phyloP scores from a whole-genome alignment of 1,140 invertebrate genomes.

The Euura lappo region DNA sequence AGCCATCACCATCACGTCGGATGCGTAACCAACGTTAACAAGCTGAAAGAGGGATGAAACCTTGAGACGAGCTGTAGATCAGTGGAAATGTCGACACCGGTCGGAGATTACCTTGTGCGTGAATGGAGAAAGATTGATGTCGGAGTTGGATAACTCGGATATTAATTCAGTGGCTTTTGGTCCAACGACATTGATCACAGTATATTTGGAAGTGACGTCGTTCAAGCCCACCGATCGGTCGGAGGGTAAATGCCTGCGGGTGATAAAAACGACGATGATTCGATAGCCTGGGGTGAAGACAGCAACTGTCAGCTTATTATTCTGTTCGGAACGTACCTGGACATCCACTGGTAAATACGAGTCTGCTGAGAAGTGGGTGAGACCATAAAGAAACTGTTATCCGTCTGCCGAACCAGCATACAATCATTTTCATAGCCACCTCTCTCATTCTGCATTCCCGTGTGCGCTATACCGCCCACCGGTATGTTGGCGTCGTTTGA shows the following conservation, averaged over 20 bases:
- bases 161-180: conserved; percentile 77
- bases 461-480: conserved; percentile 76
- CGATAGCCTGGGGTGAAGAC: no score
- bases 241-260: conserved; percentile 63
- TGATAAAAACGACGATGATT: neutral
- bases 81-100: neutral
- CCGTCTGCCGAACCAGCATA: conserved; percentile 72
- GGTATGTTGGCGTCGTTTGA: conserved; percentile 80
- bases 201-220: conserved; percentile 84
- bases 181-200: conserved; percentile 84
- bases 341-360: conserved; percentile 77
- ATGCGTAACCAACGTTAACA: conserved; percentile 78
- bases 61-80: neutral
- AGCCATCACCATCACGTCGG: conserved; percentile 79
- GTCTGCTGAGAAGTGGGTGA: conserved; percentile 84
- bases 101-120: conserved; percentile 67
- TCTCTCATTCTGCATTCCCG: conserved; percentile 81
- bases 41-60: conserved; percentile 52
- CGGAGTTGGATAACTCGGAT: conserved; percentile 76
- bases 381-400: conserved; percentile 84
- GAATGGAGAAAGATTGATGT: conserved; percentile 75
- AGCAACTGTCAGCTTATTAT: no score
- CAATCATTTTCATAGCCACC: conserved; percentile 88
- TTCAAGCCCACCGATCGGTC: conserved; percentile 72
- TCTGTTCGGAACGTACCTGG: conserved; percentile 44